Evolutionary conservation across 2,797 vertebrate species (phyloP).

Genomic region (Gymnopithys bicolor): DNA sequence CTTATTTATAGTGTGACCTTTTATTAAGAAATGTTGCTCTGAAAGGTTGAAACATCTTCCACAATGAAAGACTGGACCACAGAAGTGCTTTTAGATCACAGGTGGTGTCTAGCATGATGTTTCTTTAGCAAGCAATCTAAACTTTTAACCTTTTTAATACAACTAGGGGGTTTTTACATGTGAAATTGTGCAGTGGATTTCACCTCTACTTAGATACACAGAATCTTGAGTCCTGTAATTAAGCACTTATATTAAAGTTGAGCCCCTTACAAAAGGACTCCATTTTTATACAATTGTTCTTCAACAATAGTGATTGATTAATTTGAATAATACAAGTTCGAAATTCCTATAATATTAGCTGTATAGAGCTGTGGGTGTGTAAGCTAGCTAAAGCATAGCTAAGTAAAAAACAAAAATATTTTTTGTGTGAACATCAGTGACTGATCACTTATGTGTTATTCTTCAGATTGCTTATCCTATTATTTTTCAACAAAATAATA

Average conservation of each 20-base stretch:
- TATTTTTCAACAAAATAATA: not conserved
- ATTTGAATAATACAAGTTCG: not conserved
- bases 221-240: not conserved
- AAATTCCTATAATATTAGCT: not conserved
- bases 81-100: not conserved
- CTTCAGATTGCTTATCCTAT: not conserved
- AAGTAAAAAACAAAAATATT: not conserved
- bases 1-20: not conserved
- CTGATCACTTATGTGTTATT: not conserved
- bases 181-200: not conserved
- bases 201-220: not conserved
- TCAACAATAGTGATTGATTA: not conserved
- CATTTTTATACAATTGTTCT: not conserved
- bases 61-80: not conserved
- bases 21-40: not conserved
- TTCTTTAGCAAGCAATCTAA: not conserved
- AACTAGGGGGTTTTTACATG: not conserved
- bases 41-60: not conserved
- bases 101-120: not conserved
- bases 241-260: not conserved
- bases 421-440: not conserved
- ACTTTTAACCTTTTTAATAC: not conserved
- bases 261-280: not conserved
- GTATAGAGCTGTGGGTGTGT: not conserved
- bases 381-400: not conserved